phyloP scores from a whole-genome alignment of 2,113 vertebrate genomes.

The Ginglymostoma cirratum region DNA sequence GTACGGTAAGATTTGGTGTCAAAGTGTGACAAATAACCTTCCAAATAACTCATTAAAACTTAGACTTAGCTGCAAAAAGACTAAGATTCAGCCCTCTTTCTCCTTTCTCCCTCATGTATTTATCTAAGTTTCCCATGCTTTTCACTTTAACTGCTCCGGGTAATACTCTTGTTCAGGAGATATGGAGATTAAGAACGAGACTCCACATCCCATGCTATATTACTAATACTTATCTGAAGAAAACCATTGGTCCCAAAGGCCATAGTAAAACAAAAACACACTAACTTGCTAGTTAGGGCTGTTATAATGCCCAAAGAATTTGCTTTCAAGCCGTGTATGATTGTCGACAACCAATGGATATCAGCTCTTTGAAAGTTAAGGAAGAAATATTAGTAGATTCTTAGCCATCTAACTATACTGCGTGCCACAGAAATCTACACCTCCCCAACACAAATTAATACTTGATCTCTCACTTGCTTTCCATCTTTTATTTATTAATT shows the following conservation, averaged over 20 bases:
- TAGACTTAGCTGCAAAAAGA: too few species aligned
- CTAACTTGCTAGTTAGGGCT: background rate
- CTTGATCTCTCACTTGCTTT: slow-evolving; percentile 7
- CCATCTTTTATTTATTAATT: slow-evolving; percentile 20
- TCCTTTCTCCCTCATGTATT: background rate
- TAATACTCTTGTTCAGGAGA: background rate
- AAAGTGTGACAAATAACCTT: too few species aligned
- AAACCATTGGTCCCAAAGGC: background rate
- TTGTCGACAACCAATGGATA: background rate
- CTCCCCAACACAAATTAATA: background rate
- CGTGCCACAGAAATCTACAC: background rate
- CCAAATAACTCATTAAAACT: too few species aligned
- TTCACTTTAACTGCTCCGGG: background rate
- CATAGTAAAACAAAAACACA: background rate
- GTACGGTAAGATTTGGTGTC: too few species aligned
- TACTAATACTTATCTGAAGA: background rate
- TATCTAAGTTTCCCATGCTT: background rate
- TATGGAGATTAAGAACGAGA: background rate
- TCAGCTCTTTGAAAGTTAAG: background rate
- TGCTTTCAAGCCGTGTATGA: background rate
- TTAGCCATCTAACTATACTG: slow-evolving; percentile 16
- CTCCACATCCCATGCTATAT: background rate
- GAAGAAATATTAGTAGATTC: background rate
- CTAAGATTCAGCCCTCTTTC: too few species aligned
- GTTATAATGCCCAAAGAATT: background rate